Evolutionary conservation across 2,888 invertebrate species (phyloP), one percentile per base, ranked within the genome.

Genomic region (Chesias legatella): DNA sequence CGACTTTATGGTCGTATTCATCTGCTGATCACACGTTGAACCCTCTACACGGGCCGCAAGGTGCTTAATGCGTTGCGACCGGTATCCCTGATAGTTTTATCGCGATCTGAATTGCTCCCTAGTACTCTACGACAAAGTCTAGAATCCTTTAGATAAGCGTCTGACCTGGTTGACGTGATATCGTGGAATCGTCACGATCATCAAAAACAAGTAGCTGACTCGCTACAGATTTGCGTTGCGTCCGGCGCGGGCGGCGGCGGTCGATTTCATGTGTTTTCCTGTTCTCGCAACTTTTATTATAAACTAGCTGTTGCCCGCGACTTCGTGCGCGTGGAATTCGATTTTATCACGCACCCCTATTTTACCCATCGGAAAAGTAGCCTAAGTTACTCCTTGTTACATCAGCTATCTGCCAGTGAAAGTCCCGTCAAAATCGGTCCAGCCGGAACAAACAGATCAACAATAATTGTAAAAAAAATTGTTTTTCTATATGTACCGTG

Each of bases 151-250:
- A 33, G 56, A 58, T 55, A 48, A 44, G 30, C 34, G 51, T 63
- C 53, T 62, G 55, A 58, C 60, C 52, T 56, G 58, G 65, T 63
- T 60, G 67, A 66, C 57, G 59, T 63, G 69, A 67, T 74, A 66
- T 54, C 58, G 61, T 72, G 69, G 67, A n/a, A n/a, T n/a, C n/a
- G n/a, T n/a, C n/a, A n/a, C n/a, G n/a, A n/a, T n/a, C n/a, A n/a
- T n/a, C 68, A 71, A 74, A 73, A 74, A 68, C 69, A 63, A 53
- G 63, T 64, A 63, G 68, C 59, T 62, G 63, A 63, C 60, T 63
- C 60, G 64, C 65, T 72, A 71, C 77, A 78, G 83, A 83, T 83
- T 84, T 82, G 79, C 80, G 76, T 73, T 66, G 69, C 73, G 72
- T 78, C 70, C 68, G 70, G 67, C 65, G 63, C 61, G 62, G 42